Conservation (phyloP, 2,113 vertebrate genomes). For the Athene noctua region DNA sequence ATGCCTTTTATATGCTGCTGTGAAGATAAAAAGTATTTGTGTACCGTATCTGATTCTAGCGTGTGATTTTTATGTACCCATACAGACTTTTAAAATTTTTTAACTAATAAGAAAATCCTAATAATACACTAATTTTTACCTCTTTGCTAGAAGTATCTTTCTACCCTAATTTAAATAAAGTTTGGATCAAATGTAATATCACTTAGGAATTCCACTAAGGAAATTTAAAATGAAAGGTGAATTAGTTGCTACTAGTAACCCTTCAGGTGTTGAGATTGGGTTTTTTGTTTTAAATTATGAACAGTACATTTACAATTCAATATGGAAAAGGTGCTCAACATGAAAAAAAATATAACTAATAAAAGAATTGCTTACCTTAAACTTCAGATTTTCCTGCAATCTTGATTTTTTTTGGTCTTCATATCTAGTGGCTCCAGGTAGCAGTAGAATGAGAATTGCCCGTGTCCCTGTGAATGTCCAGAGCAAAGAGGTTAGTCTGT, state of each 20-base stretch:
- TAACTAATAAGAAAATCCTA: not conserved
- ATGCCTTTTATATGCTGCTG: not conserved
- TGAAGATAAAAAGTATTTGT: not conserved
- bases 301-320: not conserved
- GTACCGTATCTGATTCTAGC: not conserved
- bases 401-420: not conserved
- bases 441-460: slow-evolving; percentile 5
- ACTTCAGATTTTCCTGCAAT: not conserved
- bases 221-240: not conserved
- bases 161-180: not conserved
- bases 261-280: not conserved
- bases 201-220: not conserved
- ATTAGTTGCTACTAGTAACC: not conserved
- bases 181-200: not conserved
- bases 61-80: not conserved
- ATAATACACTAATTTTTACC: not conserved
- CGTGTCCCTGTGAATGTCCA: not conserved
- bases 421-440: not conserved
- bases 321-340: not conserved
- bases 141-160: not conserved
- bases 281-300: not conserved
- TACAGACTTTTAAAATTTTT: not conserved
- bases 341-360: not conserved
- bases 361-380: slow-evolving; percentile 26
- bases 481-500: slow-evolving; percentile 54